Evolutionary conservation across 2,888 invertebrate species (phyloP), one percentile per base, ranked within the genome.

Genomic region (Syritta pipiens): DNA sequence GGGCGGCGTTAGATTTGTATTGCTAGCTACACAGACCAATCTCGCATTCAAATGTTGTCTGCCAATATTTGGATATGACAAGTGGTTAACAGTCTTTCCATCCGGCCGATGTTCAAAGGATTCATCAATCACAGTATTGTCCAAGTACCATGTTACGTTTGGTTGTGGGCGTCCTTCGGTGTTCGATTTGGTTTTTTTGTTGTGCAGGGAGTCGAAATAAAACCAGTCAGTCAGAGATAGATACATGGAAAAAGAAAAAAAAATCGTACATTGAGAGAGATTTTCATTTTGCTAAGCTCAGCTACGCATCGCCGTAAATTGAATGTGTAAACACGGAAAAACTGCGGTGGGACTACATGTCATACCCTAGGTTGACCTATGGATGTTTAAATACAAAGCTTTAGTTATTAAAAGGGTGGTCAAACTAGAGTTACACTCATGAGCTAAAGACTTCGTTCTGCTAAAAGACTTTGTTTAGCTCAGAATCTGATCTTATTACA

Each of bases 21-120:
- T 96, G 84, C 94, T 93, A 22, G 96, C 96, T 89, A 96, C 95
- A 89, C 96, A 96, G 84, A 95, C 93, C 85, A 96, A 93, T 84
- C 95, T 91, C 69, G 94, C 92, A 89, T 95, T 94, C 83, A 96
- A 91, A 89, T 96, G 95, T 88, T 95, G 94, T 69, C 96, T 90
- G 26, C 94, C 94, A 83, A 96, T 92, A 86, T 93, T 94, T 69
- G 94, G 94, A 86, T 94, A 95, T 81, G 92, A 92, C 84, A 96
- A 91, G 84, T 93, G 93, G 90, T 96, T 96, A 85, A 94, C 92
- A 59, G 95, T 94, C 82, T 93, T 89, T 30, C 93, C 94, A 83
- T 94, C 93, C 22, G 89, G 86, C 42, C 91, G 91, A 88, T 91
- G 92, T 86, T 94, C 94, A 89, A 91, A 95, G 20, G 95, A 94